Evolutionary conservation across 2,113 vertebrate species (phyloP).

Genomic region (Hemichromis elongatus): DNA sequence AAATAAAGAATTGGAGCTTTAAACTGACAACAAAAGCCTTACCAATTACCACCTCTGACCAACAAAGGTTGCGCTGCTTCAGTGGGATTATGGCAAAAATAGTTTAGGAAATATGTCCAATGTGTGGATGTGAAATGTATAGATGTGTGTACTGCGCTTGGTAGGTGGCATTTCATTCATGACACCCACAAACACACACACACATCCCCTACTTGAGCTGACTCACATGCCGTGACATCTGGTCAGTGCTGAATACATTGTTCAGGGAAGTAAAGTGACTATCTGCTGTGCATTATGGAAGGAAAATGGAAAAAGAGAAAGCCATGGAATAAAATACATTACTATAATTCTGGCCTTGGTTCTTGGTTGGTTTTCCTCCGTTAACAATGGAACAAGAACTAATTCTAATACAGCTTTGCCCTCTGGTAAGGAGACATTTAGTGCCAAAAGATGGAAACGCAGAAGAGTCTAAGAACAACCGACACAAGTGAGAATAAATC

Average conservation of each 20-base stretch:
- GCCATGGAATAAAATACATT: conserved; percentile 42
- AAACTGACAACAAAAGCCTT: not conserved
- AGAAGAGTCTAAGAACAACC: not conserved
- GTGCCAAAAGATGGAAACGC: not conserved
- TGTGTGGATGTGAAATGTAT: not conserved
- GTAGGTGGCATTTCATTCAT: conserved; percentile 34
- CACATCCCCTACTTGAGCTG: conserved; percentile 41
- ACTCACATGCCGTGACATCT: conserved; percentile 63
- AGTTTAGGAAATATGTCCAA: not conserved
- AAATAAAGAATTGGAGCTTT: not conserved
- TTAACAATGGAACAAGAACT: conserved; percentile 30
- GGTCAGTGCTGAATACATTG: conserved; percentile 59
- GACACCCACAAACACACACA: not conserved
- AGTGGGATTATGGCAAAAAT: not conserved
- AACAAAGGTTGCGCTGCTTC: not conserved
- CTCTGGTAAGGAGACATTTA: not conserved
- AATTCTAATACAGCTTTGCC: not conserved
- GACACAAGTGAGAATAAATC: not conserved
- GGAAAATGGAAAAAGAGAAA: conserved; percentile 58
- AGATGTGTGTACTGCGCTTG: conserved; percentile 14
- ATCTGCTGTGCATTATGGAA: conserved; percentile 48
- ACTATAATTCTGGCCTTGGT: conserved; percentile 27
- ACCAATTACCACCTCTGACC: not conserved
- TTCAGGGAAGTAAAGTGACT: conserved; percentile 39
- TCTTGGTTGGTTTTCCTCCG: conserved; percentile 31